Percentiles rank a stretch among this genome's conserved stretches.
Conservation (phyloP, 2,888 invertebrate species). For the Thereva nobilitata region DNA sequence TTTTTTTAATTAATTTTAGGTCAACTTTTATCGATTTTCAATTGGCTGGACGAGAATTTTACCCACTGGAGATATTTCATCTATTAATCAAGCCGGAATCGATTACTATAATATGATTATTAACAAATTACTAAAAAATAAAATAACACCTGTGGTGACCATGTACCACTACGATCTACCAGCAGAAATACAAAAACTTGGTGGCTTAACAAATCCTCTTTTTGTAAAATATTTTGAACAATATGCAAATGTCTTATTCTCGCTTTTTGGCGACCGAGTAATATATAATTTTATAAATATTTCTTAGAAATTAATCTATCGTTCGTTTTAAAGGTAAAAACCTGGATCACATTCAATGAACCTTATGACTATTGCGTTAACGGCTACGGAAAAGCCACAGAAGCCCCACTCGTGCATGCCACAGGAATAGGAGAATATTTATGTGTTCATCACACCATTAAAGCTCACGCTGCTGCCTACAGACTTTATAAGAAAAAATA, state of each 20-base stretch:
- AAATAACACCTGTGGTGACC: constrained; percentile 66
- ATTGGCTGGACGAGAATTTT: constrained; percentile 69
- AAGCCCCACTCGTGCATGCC: constrained; percentile 54
- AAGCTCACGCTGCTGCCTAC: constrained; percentile 63
- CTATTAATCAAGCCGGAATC: constrained; percentile 66
- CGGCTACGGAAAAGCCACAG: constrained; percentile 59
- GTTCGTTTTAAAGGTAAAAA: constrained; percentile 51
- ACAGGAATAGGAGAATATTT: constrained; percentile 60
- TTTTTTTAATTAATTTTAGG: constrained; percentile 40
- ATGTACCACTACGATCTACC: constrained; percentile 64
- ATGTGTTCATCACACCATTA: constrained; percentile 59
- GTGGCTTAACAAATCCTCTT: constrained; percentile 60
- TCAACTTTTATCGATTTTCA: constrained; percentile 63
- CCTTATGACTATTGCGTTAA: constrained; percentile 57
- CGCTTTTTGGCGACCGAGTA: constrained; percentile 60
- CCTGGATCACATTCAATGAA: constrained; percentile 67
- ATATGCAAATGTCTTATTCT: constrained; percentile 59
- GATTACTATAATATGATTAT: constrained; percentile 69
- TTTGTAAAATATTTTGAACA: constrained; percentile 60
- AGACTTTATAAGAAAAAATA: constrained; percentile 56
- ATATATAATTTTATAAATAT: constrained; percentile 35
- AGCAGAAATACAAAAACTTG: constrained; percentile 61
- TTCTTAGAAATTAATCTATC: neutral
- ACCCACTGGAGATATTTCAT: constrained; percentile 62
- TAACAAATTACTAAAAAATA: constrained; percentile 63